Percentiles rank a stretch among this genome's conserved stretches.
phyloP scores from a whole-genome alignment of 2,888 invertebrate species.

The Netelia inedita region DNA sequence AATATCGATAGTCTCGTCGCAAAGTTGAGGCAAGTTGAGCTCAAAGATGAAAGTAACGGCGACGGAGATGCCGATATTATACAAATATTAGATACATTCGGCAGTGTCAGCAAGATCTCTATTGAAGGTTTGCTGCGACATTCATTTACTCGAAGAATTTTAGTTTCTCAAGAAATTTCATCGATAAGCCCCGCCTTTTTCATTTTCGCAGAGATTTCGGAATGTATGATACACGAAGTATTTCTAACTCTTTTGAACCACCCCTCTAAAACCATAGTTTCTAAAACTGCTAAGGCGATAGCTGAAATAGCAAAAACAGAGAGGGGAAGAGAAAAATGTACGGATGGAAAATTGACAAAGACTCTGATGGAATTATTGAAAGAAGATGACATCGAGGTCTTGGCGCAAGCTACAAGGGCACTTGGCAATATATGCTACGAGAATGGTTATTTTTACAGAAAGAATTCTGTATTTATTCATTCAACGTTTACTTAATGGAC shows the following conservation, averaged over 20 bases:
- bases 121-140: conserved; percentile 72
- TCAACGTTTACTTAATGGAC: too few relatives aligned
- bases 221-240: conserved; percentile 76
- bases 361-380: conserved; percentile 87
- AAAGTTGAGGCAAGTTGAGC: conserved; percentile 72
- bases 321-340: conserved; percentile 90
- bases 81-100: conserved; percentile 75
- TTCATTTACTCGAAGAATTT: not conserved
- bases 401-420: conserved; percentile 92
- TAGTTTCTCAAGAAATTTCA: too few relatives aligned
- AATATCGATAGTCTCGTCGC: conserved; percentile 75
- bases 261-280: conserved; percentile 77
- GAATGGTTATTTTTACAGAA: too few relatives aligned
- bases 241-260: conserved; percentile 78
- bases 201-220: conserved; percentile 73
- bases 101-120: conserved; percentile 73
- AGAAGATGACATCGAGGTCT: conserved; percentile 86
- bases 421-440: too few relatives aligned
- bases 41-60: conserved; percentile 67
- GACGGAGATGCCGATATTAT: conserved; percentile 69
- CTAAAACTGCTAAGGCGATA: conserved; percentile 89
- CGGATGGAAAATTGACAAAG: conserved; percentile 87
- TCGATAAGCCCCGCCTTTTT: too few relatives aligned
- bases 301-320: conserved; percentile 94
- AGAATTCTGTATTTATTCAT: conserved; percentile 5